Evolutionary conservation across 53 echinoderm and acorn worm species (phyloP).

Genomic region (Luidia sarsii): DNA sequence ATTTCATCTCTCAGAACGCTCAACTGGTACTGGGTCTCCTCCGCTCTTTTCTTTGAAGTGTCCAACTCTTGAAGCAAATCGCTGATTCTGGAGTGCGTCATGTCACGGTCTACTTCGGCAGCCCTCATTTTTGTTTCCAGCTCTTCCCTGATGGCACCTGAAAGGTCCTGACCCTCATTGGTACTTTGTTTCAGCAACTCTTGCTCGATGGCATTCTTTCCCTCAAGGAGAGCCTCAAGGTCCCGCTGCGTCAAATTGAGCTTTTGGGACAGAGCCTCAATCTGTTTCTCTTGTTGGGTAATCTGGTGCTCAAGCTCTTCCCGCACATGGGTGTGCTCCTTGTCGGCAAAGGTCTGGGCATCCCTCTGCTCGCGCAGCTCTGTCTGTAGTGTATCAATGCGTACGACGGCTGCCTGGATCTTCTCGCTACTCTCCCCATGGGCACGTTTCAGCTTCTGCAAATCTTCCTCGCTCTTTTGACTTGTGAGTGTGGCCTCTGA

Average conservation of each 20-base stretch:
- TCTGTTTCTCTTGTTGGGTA: background rate
- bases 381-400: constrained; percentile 53
- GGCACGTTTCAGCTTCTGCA: constrained; percentile 36
- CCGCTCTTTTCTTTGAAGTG: constrained; percentile 8
- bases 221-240: constrained; percentile 18
- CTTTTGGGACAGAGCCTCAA: constrained; percentile 19
- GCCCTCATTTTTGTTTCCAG: constrained; percentile 6
- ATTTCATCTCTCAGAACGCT: constrained; percentile 9
- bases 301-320: constrained; percentile 58
- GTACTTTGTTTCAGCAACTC: constrained; percentile 54
- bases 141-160: constrained; percentile 19
- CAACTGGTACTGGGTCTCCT: constrained; percentile 20
- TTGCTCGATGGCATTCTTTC: constrained; percentile 10
- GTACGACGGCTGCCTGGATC: constrained; percentile 12
- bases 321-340: constrained; percentile 42
- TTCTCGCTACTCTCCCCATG: constrained; percentile 18
- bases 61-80: constrained; percentile 26
- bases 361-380: constrained; percentile 56
- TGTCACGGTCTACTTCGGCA: constrained; percentile 16
- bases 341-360: constrained; percentile 47
- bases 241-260: constrained; percentile 33
- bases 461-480: constrained; percentile 41
- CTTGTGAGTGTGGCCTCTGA: constrained; percentile 15
- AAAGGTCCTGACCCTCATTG: constrained; percentile 33
- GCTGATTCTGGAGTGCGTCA: background rate